Conservation (phyloP, 2,113 vertebrate species). For the Phasianus colchicus region DNA sequence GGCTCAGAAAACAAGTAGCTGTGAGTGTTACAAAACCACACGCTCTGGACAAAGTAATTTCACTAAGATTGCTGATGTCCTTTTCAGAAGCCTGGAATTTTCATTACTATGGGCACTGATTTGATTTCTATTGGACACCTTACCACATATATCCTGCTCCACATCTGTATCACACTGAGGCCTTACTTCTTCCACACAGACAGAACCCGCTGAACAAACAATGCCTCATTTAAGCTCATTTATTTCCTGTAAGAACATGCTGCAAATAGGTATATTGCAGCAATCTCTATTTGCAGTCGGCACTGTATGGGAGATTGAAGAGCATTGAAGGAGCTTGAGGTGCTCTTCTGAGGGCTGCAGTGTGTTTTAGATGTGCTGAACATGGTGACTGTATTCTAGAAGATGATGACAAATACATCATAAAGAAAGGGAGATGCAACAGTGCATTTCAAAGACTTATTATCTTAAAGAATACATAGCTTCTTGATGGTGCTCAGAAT, state of each 20-base stretch:
- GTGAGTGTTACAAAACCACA: neutral
- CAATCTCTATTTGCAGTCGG: neutral
- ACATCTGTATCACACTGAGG: neutral
- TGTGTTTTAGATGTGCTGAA: neutral
- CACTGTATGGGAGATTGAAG: neutral
- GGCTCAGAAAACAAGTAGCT: slow-evolving; percentile 27
- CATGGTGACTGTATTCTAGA: neutral
- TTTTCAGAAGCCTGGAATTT: neutral
- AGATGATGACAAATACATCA: neutral
- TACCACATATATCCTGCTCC: neutral
- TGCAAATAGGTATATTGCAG: neutral
- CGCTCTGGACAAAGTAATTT: neutral
- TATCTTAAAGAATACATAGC: neutral
- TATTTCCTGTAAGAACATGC: neutral
- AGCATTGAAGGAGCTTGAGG: neutral
- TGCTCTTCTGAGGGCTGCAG: neutral
- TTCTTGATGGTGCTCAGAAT: neutral
- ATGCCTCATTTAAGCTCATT: neutral
- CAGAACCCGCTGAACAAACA: neutral
- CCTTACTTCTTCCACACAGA: neutral
- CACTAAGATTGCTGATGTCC: neutral
- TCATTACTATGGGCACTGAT: neutral
- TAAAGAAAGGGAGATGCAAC: neutral
- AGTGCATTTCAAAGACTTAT: neutral
- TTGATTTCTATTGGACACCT: neutral